These are phyloP conservation scores for Leptopilina syphax DNA, from an alignment of 2,888 invertebrate genomes.

Conservation along the genomic window DNA sequence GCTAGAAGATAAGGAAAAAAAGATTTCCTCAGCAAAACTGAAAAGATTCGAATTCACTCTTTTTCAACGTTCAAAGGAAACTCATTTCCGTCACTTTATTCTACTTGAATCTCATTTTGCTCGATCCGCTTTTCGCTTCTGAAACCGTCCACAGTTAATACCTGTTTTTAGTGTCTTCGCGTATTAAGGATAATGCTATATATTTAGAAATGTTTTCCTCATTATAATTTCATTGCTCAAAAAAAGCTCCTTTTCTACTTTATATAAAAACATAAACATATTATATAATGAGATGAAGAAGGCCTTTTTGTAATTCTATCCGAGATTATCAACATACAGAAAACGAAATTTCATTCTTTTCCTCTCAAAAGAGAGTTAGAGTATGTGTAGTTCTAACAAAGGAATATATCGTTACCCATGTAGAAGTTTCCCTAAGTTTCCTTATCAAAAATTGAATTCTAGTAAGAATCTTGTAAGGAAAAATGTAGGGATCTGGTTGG, in stretches of 20 bases:
- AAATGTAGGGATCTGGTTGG: no score
- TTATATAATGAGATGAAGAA: no score
- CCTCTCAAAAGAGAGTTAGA: no score
- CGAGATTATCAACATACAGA: no score
- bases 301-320: no score
- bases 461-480: no score
- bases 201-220: conserved; percentile 24
- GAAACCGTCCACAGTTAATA: conserved; percentile 10
- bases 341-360: no score
- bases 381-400: no score
- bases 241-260: neutral
- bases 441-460: no score
- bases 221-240: neutral
- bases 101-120: conserved; percentile 31
- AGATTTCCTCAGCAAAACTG: conserved; percentile 5
- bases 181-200: conserved; percentile 16
- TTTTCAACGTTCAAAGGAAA: conserved; percentile 27
- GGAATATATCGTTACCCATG: no score
- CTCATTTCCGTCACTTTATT: conserved; percentile 38
- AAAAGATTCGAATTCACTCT: conserved; percentile 28
- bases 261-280: neutral
- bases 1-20: conserved; percentile 13
- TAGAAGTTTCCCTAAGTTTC: no score
- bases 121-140: conserved; percentile 21
- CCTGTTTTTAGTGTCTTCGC: conserved; percentile 15